A percentile compares a stretch with the other conserved stretches of the same genome.
These are phyloP conservation scores for Lasiurus cinereus DNA, from an alignment of 2,113 vertebrate genomes.

Conservation along the genomic window DNA sequence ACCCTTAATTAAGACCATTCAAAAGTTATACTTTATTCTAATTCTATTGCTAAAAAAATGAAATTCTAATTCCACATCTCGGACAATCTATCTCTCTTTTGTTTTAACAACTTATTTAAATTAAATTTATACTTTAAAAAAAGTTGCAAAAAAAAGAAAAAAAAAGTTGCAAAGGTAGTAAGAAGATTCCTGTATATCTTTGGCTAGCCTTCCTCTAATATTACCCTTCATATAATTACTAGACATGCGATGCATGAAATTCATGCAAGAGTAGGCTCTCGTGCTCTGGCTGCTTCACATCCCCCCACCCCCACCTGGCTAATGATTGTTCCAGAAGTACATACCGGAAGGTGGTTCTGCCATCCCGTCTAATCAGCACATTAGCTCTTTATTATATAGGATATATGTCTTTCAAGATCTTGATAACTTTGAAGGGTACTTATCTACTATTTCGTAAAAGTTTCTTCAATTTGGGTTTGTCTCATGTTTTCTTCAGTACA, in stretches of 20 bases:
- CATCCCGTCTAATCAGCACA: no score
- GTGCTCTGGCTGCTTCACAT: no score
- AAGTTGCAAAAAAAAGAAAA: slow-evolving; percentile 21
- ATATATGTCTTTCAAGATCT: slow-evolving; percentile 1
- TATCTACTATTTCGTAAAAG: neutral
- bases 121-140: neutral
- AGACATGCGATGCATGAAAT: no score
- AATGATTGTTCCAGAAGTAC: no score
- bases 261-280: no score
- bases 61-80: slow-evolving; percentile 10
- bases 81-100: neutral
- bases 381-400: no score
- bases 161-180: neutral
- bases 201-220: neutral
- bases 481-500: neutral
- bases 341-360: no score
- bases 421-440: neutral
- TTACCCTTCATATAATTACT: neutral
- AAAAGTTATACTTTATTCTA: neutral
- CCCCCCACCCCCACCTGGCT: no score
- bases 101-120: neutral
- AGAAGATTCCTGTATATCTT: neutral
- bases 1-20: neutral
- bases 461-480: neutral
- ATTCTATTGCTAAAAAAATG: neutral